Conservation (phyloP, 2,888 invertebrate species). For the Lissonota sp. region DNA sequence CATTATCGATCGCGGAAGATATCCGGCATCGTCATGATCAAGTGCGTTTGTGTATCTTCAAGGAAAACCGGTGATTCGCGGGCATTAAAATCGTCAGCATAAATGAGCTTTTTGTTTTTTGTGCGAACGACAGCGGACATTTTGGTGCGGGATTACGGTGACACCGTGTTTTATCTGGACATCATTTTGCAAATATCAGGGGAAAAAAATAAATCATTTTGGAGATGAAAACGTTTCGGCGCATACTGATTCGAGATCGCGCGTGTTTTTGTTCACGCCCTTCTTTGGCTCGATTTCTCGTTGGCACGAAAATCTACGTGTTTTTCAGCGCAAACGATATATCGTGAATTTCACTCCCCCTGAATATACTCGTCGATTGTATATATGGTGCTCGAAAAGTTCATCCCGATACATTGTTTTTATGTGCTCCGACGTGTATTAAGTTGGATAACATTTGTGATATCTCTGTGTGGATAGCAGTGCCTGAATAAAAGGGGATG, state of each 20-base stretch:
- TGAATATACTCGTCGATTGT: slow-evolving; percentile 6
- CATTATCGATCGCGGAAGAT: no score
- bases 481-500: not conserved
- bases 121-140: no score
- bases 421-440: slow-evolving; percentile 47
- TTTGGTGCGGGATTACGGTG: no score
- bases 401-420: slow-evolving; percentile 51
- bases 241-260: slow-evolving; percentile 50
- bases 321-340: no score
- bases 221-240: slow-evolving; percentile 26
- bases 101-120: no score
- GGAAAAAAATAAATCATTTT: not conserved
- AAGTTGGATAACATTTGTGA: not conserved
- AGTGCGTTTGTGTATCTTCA: no score
- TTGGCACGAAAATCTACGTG: slow-evolving; percentile 15
- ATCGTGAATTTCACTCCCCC: slow-evolving; percentile 1
- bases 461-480: not conserved
- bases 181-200: slow-evolving; percentile 14
- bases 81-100: no score
- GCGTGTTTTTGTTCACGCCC: not conserved
- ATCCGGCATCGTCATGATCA: slow-evolving; percentile 8
- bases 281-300: not conserved
- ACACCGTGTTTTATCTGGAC: not conserved
- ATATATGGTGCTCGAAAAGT: slow-evolving; percentile 11
- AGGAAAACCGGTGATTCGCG: slow-evolving; percentile 54